Conservation (phyloP, 2,888 invertebrate species). For the Atherix ibis region DNA sequence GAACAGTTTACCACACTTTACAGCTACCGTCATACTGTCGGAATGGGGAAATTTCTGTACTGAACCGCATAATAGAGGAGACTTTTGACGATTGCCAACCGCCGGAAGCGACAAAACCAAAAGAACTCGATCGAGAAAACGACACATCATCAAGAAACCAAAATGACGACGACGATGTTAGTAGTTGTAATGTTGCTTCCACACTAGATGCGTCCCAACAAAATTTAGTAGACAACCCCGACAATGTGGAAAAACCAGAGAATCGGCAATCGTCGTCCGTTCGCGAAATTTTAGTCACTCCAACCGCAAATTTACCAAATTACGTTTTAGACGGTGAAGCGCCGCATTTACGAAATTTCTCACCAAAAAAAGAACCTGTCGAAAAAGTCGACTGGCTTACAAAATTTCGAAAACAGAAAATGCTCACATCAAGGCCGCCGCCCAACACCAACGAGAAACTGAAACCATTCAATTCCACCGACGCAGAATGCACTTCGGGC, state of each 20-base stretch:
- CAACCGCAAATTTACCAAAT: conserved; percentile 59
- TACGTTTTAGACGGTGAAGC: conserved; percentile 61
- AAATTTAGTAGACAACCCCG: conserved; percentile 19
- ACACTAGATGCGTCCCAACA: conserved; percentile 4
- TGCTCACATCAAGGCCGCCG: conserved; percentile 20
- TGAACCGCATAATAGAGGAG: conserved; percentile 10
- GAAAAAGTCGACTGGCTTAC: conserved; percentile 59
- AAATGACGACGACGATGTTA: neutral
- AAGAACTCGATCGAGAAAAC: conserved; percentile 21
- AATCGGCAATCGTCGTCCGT: conserved; percentile 13
- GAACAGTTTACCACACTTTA: neutral
- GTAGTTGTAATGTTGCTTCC: conserved; percentile 1
- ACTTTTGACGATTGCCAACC: conserved; percentile 3
- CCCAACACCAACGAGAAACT: conserved; percentile 21
- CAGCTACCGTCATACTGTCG: too few relatives aligned
- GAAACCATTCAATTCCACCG: conserved; percentile 6
- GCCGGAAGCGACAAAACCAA: conserved; percentile 11
- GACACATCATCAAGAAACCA: conserved; percentile 6
- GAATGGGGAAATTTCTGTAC: conserved; percentile 4
- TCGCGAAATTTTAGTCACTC: conserved; percentile 39
- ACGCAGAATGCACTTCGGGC: neutral
- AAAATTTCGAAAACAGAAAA: conserved; percentile 41
- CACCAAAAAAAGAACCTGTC: conserved; percentile 46
- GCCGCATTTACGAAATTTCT: conserved; percentile 51
- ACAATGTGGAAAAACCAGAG: conserved; percentile 14